Percentiles rank a stretch among this genome's conserved stretches.
phyloP scores from a whole-genome alignment of 2,888 invertebrate species.

The Chymomyza amoena region DNA sequence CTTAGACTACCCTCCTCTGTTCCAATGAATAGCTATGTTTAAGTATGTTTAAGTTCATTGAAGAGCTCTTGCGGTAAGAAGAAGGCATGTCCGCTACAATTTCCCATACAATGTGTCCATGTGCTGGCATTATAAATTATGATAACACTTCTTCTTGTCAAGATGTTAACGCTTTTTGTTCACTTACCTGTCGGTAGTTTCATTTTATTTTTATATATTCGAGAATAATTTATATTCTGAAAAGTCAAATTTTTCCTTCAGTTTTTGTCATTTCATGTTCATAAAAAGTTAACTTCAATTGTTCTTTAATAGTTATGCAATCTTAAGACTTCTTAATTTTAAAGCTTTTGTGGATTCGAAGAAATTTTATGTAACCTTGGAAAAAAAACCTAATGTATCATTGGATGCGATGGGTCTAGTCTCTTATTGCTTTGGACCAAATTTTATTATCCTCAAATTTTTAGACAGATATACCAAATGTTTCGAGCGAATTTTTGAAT shows the following conservation, averaged over 20 bases:
- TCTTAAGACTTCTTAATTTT: no score
- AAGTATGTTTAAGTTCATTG: slow-evolving; percentile 20
- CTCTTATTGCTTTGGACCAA: no score
- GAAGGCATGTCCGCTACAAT: slow-evolving; percentile 8
- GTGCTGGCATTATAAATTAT: slow-evolving; percentile 63
- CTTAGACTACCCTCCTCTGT: slow-evolving; percentile 1
- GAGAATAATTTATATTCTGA: slow-evolving; percentile 19
- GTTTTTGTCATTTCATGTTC: not conserved
- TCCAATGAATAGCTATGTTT: not conserved
- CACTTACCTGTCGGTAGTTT: slow-evolving; percentile 33
- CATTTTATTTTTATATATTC: not conserved
- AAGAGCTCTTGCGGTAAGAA: slow-evolving; percentile 9
- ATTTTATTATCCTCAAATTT: no score
- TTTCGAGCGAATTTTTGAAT: no score
- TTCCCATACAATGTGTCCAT: slow-evolving; percentile 31
- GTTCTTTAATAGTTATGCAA: no score
- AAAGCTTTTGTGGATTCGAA: no score
- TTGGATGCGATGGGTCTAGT: no score
- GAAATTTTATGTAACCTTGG: no score
- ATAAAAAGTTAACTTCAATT: not conserved
- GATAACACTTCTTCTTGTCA: slow-evolving; percentile 50
- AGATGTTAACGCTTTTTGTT: slow-evolving; percentile 47
- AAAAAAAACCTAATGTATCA: no score
- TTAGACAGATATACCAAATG: no score
- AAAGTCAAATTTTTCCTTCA: slow-evolving; percentile 26